Evolutionary conservation across 2,113 vertebrate genomes (phyloP), one percentile per base, ranked within the genome.

Genomic region (Mohoua ochrocephala): DNA sequence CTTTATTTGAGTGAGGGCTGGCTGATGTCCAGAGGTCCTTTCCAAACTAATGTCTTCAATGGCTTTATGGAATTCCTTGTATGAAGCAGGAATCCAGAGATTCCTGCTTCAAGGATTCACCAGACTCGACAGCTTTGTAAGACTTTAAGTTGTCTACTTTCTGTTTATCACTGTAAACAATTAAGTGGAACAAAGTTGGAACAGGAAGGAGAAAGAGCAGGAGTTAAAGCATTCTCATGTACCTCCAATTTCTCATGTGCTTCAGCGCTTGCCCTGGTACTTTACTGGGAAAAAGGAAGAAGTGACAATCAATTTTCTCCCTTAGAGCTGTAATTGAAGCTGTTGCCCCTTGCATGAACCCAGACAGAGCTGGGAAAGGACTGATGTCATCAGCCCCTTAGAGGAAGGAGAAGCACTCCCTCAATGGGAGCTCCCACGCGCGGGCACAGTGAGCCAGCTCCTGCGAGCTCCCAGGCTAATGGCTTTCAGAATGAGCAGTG

Each of bases 291-390:
- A 97, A 83, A 79, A 44, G 79, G 85, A 91, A 94, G 83, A 93
- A 86, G 60, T 91, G 92, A 75, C 92, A 95, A 95, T 86, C 81
- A 57, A 5, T 92, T 93, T 92, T 89, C 69, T 93, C 79, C 85
- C 6, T 8, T 14, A 60, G 77, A 87, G 92, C 86, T 87, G 91
- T 87, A 94, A 92, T 1, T 52, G 83, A 93, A 92, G 92, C 96
- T 87, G 76, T 45, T 97, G 96, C n/a, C 95, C 96, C 85, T 89
- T 94, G 69, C n/a, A 39, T 95, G 96, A 97, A 96, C 96, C 56
- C 90, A 84, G 88, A 31, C 15, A 20, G 80, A 81, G 88, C 71
- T 96, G 93, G 86, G 93, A 97, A 96, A 91, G n/a, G 68, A 84
- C 79, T 95, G 92, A 97, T 87, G 86, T 97, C 93, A 92, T 75